Evolutionary conservation across 2,888 invertebrate species (phyloP), one percentile per base, ranked within the genome.

Genomic region (Thecophora atra): DNA sequence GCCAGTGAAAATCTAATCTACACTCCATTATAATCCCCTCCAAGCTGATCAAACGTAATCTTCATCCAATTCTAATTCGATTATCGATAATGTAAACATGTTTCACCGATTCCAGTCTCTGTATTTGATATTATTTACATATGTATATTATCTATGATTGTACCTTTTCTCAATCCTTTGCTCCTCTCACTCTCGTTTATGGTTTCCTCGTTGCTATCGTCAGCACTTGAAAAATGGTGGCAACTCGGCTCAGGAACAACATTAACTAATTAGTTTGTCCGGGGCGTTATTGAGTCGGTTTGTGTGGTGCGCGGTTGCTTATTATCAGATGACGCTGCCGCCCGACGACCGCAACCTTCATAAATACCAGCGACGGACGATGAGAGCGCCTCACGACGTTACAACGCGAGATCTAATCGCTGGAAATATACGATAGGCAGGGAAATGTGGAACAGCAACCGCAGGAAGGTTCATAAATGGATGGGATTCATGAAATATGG

Each of bases 201-300:
- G 3, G 44, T 3, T 17, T 4, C 58, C 13, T 28, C 5, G 5
- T 24, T 24, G 2, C 8, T 3, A 51, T 42, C 21, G 37, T 26
- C 19, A 44, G 26, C 64, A 17, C 26, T 64, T 19, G 13, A 15
- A 17, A 37, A 67, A 67, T 15, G 21, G 17, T 63, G 70, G 63
- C 70, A 62, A 63, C 70, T 42, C 60, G 8, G 7, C 52, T 7
- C 1, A 37, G 8, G 5, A 30, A 37, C 37, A 47, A 52, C 70
- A 70, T 63, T 51, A 70, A 70, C 63, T 70, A 70, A 63, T 70
- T 70, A 70, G 62, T 63, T 70, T n/a, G 52, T 30, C 13, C 28
- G 47, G 47, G 52, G 62, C 26, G 70, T 63, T 58, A 70, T 70
- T 62, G 52, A 52, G 52, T 68, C 56, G 66, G 52, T 11, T 66